Evolutionary conservation across 1,140 invertebrate species (phyloP).

Genomic region (Pseudomyrmex flavicornis): DNA sequence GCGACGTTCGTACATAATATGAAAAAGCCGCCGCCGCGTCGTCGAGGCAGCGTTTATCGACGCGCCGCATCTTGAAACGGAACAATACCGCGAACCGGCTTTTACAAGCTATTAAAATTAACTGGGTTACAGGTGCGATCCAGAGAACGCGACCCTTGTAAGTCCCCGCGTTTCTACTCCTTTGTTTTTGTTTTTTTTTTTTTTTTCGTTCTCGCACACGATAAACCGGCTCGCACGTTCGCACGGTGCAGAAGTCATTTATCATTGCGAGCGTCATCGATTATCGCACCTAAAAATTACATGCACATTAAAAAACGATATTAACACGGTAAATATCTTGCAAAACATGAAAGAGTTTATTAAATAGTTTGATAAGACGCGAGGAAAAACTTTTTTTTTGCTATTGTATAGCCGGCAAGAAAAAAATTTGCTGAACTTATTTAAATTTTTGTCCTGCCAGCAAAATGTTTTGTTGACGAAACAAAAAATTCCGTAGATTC

Average conservation of each 20-base stretch:
- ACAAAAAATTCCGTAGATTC: too few species aligned
- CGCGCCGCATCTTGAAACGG: conserved; percentile 31
- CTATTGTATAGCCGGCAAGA: too few species aligned
- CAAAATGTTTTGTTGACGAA: too few species aligned
- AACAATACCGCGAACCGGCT: conserved; percentile 54
- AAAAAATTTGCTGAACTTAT: too few species aligned
- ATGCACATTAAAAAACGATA: too few species aligned
- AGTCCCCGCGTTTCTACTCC: conserved; percentile 12
- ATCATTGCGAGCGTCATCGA: too few species aligned
- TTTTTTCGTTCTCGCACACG: conserved; percentile 23
- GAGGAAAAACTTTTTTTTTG: too few species aligned
- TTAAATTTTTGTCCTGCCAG: too few species aligned
- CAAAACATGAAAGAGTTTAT: too few species aligned
- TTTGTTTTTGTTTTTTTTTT: conserved; percentile 37
- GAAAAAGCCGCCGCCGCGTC: conserved; percentile 19
- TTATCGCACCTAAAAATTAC: too few species aligned
- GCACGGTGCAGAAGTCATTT: not conserved
- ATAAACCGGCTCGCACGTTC: conserved; percentile 28
- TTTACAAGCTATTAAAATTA: conserved; percentile 71
- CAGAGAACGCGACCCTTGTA: not conserved
- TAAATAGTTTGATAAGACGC: too few species aligned
- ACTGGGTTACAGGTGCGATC: conserved; percentile 76
- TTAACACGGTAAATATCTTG: too few species aligned
- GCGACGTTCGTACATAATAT: not conserved
- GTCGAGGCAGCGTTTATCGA: conserved; percentile 19